Evolutionary conservation across 2,888 invertebrate species (phyloP), one percentile per base, ranked within the genome.

Genomic region (Orthonychiurus folsomi): DNA sequence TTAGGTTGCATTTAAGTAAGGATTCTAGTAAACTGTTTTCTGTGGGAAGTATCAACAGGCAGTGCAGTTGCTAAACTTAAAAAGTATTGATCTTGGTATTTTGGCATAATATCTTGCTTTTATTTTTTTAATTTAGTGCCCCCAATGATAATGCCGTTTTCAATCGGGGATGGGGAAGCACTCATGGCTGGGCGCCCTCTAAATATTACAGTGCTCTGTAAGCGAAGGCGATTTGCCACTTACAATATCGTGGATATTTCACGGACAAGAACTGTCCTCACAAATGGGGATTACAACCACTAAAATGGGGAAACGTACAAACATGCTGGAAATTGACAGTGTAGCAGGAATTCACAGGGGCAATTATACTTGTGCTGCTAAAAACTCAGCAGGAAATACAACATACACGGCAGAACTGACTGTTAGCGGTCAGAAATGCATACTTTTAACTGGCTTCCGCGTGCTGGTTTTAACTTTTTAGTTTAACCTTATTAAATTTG

Each of bases 331-430:
- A 67, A 67, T 67, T 57, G 50, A 65, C 26, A 56, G 61, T 2
- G 57, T 67, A 15, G 62, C 64, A 25, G 63, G 58, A 18, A 48
- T 28, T 15, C 69, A 66, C 27, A 79, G 89, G 54, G 87, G 87
- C 62, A 90, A 84, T 75, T 89, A 87, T 75, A 87, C 86, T 52
- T 89, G 89, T 75, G 81, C 84, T 61, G 89, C 87, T 25, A 81
- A 80, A 70, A 89, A 89, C 78, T 80, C 78, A 74, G 88, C 86
- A 53, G 89, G 88, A 69, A 80, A 80, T 72, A 81, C 83, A 70
- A 84, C 83, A 77, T 83, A 84, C 74, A 82, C 84, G 56, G 82
- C 86, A 72, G 68, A 69, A 56, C 54, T 71, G 5, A 63, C 21
- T 52, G 52, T 52, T 52, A 52, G 24, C 52, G 52, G 52, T 52